A percentile compares a stretch with the other conserved stretches of the same genome.
phyloP scores from a whole-genome alignment of 2,797 vertebrate species.

The Lacerta viridis region DNA sequence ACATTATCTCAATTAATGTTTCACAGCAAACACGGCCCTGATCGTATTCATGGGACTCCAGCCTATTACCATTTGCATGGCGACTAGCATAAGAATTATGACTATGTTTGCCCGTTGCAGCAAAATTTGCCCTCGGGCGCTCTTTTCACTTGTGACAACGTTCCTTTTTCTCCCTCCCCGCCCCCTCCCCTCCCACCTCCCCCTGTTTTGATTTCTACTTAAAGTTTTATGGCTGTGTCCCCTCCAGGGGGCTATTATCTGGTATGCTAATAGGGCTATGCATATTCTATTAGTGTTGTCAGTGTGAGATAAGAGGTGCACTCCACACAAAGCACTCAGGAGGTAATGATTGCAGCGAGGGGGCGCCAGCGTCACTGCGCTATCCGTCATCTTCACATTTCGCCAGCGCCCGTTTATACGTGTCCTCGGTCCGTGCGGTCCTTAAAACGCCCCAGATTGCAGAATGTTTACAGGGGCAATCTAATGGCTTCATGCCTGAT shows the following conservation, averaged over 20 bases:
- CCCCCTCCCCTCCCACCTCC: constrained; percentile 78
- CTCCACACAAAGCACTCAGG: constrained; percentile 91
- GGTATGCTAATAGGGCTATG: constrained; percentile 94
- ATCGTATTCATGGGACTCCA: constrained; percentile 81
- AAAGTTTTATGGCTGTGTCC: constrained; percentile 93
- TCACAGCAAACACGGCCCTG: constrained; percentile 76
- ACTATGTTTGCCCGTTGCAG: constrained; percentile 70
- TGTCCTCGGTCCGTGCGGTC: constrained; percentile 73
- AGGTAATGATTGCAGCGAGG: constrained; percentile 90
- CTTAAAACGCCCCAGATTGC: constrained; percentile 71
- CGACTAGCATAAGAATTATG: constrained; percentile 79
- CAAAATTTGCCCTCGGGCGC: constrained; percentile 81
- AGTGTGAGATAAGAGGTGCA: constrained; percentile 89
- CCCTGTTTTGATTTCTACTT: constrained; percentile 97
- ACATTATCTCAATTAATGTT: constrained; percentile 82
- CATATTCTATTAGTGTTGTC: constrained; percentile 95
- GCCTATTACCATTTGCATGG: constrained; percentile 85
- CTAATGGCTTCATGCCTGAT: constrained; percentile 63
- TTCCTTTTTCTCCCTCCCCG: constrained; percentile 87
- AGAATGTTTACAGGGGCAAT: constrained; percentile 65
- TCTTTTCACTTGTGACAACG: constrained; percentile 88
- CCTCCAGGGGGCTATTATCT: constrained; percentile 93
- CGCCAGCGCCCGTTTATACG: constrained; percentile 85
- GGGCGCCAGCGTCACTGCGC: constrained; percentile 84
- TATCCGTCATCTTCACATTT: constrained; percentile 91